Evolutionary conservation across 2,888 invertebrate genomes (phyloP).

Genomic region (Cephus spinipes): DNA sequence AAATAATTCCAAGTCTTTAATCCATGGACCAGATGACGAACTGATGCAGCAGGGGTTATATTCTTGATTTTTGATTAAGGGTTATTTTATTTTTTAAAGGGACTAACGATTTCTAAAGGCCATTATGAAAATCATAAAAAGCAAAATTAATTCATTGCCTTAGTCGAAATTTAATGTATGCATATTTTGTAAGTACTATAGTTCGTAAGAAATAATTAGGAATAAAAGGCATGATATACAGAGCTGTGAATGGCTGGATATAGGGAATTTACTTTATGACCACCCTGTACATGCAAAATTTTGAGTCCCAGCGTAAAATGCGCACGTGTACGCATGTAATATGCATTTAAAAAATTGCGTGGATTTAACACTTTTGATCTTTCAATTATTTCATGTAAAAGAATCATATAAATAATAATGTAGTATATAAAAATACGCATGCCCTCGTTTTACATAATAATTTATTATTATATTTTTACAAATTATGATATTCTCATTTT

Average conservation of each 20-base stretch:
- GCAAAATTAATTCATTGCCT: not conserved
- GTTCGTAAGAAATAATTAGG: not conserved
- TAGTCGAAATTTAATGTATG: not conserved
- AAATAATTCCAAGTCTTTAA: not conserved
- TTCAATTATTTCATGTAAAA: not conserved
- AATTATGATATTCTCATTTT: not conserved
- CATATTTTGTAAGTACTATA: not conserved
- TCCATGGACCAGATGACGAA: not conserved
- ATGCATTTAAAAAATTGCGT: not conserved
- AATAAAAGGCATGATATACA: not conserved
- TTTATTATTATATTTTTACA: not conserved
- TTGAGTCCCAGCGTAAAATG: not conserved
- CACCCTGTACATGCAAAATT: too few species aligned
- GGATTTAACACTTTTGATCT: constrained; percentile 5
- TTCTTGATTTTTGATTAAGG: not conserved
- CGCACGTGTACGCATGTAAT: too few species aligned
- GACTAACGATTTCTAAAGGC: not conserved
- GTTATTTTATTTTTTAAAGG: not conserved
- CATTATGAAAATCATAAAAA: not conserved
- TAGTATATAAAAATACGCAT: not conserved
- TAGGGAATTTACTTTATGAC: too few species aligned
- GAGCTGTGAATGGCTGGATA: too few species aligned
- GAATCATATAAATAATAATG: not conserved
- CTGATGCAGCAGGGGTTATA: not conserved
- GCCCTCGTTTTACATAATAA: not conserved